phyloP scores from a whole-genome alignment of 2,113 vertebrate genomes.

The Maccullochella peelii region DNA sequence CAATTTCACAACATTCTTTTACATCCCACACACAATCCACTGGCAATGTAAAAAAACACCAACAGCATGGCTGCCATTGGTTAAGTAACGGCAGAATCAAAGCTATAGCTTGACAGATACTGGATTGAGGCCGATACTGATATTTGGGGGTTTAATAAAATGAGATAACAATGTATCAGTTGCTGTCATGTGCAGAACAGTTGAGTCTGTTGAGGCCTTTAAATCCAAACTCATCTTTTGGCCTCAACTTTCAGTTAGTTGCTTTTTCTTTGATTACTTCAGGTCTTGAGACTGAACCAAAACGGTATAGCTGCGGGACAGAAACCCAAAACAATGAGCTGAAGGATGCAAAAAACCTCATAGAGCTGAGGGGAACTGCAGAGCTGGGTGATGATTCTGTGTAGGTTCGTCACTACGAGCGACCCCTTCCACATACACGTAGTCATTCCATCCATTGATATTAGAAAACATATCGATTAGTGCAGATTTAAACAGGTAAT shows the following conservation, averaged over 20 bases:
- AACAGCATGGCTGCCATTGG: background rate
- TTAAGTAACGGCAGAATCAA: background rate
- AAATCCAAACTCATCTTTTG: too few species aligned
- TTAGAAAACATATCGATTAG: background rate
- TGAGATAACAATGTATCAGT: too few species aligned
- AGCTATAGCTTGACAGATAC: background rate
- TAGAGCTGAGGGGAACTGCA: background rate
- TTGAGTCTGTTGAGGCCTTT: too few species aligned
- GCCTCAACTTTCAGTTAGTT: too few species aligned
- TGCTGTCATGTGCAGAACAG: too few species aligned
- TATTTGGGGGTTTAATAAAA: background rate
- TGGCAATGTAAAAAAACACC: background rate
- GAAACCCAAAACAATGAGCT: background rate
- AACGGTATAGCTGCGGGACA: background rate
- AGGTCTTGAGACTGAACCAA: background rate
- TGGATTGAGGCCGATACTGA: background rate
- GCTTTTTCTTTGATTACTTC: too few species aligned
- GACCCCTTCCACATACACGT: background rate
- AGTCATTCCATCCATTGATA: background rate
- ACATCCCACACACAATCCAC: background rate
- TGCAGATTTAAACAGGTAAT: background rate
- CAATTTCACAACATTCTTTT: constrained; percentile 14
- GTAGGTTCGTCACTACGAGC: background rate
- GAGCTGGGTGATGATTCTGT: background rate
- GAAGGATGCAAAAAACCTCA: background rate